These are phyloP conservation scores for Tychaedon coryphoeus DNA, from an alignment of 2,113 vertebrate species.

Conservation along the genomic window DNA sequence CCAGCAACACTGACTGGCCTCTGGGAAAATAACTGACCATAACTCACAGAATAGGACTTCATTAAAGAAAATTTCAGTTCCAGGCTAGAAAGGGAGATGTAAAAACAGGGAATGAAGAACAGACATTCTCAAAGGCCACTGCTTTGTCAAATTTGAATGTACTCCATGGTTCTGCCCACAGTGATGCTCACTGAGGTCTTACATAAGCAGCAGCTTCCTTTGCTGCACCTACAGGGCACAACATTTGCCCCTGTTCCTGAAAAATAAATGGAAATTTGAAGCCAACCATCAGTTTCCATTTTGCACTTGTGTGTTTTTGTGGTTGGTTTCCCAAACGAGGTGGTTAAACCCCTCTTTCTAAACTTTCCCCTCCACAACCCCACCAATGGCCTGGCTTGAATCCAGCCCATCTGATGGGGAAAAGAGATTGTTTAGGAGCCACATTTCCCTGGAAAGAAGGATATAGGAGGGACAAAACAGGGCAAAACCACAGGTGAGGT, in stretches of 20 bases:
- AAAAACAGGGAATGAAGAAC: not conserved
- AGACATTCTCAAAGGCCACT: not conserved
- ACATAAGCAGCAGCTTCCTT: not conserved
- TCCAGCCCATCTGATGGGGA: not conserved
- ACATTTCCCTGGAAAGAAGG: not conserved
- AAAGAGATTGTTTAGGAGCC: not conserved
- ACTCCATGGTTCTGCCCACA: not conserved
- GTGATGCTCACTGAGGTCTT: not conserved
- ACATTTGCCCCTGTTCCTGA: not conserved
- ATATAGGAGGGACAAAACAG: not conserved
- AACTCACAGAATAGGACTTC: not conserved
- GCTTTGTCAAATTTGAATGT: not conserved
- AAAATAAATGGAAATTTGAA: not conserved
- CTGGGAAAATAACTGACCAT: not conserved
- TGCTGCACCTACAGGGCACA: not conserved
- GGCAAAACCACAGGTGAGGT: not conserved
- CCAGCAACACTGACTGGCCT: not conserved
- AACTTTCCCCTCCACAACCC: not conserved
- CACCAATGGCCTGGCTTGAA: not conserved
- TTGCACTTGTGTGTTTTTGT: not conserved
- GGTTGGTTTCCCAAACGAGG: not conserved
- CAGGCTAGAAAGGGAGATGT: not conserved
- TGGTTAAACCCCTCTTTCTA: not conserved
- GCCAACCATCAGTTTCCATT: not conserved
- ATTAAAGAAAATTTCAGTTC: not conserved